phyloP scores from a whole-genome alignment of 2,888 invertebrate genomes.

The Biston stratarius region DNA sequence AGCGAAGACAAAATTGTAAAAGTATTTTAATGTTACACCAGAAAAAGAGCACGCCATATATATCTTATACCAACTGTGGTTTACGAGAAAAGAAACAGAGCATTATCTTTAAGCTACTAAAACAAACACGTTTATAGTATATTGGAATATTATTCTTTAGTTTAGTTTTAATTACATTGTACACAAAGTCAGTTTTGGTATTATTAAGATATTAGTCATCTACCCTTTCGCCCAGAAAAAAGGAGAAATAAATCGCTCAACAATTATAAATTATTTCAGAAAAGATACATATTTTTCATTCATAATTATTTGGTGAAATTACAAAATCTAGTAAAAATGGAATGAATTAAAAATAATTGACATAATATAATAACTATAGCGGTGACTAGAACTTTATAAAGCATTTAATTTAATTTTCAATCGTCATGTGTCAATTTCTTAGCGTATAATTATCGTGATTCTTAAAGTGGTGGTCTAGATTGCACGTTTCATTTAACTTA shows the following conservation, averaged over 20 bases:
- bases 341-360: background rate
- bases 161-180: no score
- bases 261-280: background rate
- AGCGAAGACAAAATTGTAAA: no score
- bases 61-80: no score
- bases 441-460: constrained; percentile 66
- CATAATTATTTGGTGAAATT: background rate
- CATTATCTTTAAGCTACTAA: no score
- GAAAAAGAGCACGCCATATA: no score
- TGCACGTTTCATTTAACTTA: constrained; percentile 73
- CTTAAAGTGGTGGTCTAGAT: constrained; percentile 76
- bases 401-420: constrained; percentile 54
- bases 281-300: background rate
- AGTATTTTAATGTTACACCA: no score
- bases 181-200: no score
- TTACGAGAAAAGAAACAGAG: no score
- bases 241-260: background rate
- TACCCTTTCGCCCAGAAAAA: no score
- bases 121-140: no score
- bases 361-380: constrained; percentile 52
- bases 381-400: constrained; percentile 70
- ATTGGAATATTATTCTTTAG: no score
- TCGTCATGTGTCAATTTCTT: constrained; percentile 63
- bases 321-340: background rate
- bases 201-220: no score